Conservation (phyloP, 2,888 invertebrate genomes). For the Sminthurinus aureus region DNA sequence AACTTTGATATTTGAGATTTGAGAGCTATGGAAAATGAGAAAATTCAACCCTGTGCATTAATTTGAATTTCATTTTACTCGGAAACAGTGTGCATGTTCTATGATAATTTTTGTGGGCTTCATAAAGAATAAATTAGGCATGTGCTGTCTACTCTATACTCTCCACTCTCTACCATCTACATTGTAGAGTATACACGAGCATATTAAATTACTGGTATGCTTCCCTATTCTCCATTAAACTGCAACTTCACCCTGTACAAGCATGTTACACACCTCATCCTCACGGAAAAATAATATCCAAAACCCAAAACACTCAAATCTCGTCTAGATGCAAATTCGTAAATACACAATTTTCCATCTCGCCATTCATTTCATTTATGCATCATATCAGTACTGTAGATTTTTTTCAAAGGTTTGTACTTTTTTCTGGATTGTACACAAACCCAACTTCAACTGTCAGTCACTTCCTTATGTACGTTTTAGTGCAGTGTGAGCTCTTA, state of each 20-base stretch:
- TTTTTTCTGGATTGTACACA: too few species aligned
- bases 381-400: too few species aligned
- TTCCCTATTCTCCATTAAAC: slow-evolving; percentile 19
- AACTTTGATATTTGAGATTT: too few species aligned
- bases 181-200: not conserved
- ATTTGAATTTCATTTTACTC: too few species aligned
- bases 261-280: not conserved
- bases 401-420: too few species aligned
- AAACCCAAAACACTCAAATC: slow-evolving; percentile 1
- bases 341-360: slow-evolving; percentile 12
- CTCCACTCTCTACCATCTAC: too few species aligned
- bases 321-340: slow-evolving; percentile 26
- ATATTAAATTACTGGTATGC: slow-evolving; percentile 13
- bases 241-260: slow-evolving; percentile 1
- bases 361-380: not conserved
- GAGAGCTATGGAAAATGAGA: too few species aligned
- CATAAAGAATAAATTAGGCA: not conserved
- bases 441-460: too few species aligned
- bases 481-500: too few species aligned
- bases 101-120: not conserved
- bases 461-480: too few species aligned
- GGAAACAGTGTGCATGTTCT: not conserved
- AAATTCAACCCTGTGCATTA: too few species aligned
- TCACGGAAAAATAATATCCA: too few species aligned
- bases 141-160: not conserved